These are phyloP conservation scores for Ormia ochracea DNA, from an alignment of 2,888 invertebrate species.

Conservation along the genomic window DNA sequence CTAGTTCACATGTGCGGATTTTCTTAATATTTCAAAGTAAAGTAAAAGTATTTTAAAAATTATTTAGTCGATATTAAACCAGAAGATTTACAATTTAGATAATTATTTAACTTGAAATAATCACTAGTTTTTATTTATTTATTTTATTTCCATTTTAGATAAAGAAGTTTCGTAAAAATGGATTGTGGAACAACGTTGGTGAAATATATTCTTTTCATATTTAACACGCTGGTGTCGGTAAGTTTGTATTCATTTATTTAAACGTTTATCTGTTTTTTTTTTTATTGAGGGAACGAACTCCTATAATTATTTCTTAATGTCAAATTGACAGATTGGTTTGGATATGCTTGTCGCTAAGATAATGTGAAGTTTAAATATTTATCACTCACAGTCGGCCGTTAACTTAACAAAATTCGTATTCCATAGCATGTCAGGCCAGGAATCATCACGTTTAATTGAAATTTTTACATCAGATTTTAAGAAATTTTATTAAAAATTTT, in stretches of 20 bases:
- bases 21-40: too few relatives aligned
- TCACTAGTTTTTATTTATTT: background rate
- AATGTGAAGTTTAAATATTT: too few relatives aligned
- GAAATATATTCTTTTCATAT: slow-evolving; percentile 89
- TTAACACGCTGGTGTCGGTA: slow-evolving; percentile 87
- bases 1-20: too few relatives aligned
- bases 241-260: slow-evolving; percentile 73
- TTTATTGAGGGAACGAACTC: background rate
- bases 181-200: slow-evolving; percentile 86
- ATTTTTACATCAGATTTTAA: too few relatives aligned
- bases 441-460: too few relatives aligned
- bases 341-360: too few relatives aligned
- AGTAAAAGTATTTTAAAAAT: background rate
- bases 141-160: background rate
- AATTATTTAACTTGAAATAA: background rate
- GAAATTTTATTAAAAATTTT: too few relatives aligned
- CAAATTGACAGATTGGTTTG: too few relatives aligned
- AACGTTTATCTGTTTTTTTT: background rate
- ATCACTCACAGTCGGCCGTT: too few relatives aligned
- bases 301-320: too few relatives aligned
- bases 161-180: slow-evolving; percentile 76
- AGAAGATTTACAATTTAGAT: background rate
- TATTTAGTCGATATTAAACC: background rate
- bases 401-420: too few relatives aligned
- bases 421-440: too few relatives aligned